A percentile compares a stretch with the other conserved stretches of the same genome.
phyloP scores from a whole-genome alignment of 2,888 invertebrate genomes.

The Phrixothrix hirtus region DNA sequence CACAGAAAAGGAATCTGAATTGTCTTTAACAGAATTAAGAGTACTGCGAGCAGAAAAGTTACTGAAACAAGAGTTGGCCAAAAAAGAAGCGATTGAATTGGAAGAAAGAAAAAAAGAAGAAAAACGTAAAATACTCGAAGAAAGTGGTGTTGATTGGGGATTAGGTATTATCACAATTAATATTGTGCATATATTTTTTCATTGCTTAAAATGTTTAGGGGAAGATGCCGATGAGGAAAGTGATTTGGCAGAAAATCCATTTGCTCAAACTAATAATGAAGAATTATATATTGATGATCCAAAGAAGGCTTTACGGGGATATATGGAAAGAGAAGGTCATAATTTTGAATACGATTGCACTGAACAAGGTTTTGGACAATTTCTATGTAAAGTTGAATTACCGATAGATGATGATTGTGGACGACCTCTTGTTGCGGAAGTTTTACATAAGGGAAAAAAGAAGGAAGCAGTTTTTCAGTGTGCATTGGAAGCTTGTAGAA shows the following conservation, averaged over 20 bases:
- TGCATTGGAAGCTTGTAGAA: constrained; percentile 91
- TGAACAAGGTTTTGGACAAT: constrained; percentile 85
- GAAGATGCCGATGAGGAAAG: constrained; percentile 89
- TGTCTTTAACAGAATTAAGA: constrained; percentile 77
- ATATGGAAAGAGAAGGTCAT: constrained; percentile 90
- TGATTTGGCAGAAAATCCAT: constrained; percentile 82
- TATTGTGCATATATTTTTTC: no score
- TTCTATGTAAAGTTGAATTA: constrained; percentile 78
- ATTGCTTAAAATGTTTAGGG: constrained; percentile 50
- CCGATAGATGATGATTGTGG: constrained; percentile 81
- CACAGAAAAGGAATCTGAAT: constrained; percentile 81
- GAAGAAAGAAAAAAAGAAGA: constrained; percentile 60
- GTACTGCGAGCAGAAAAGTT: constrained; percentile 53
- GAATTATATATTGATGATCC: constrained; percentile 92
- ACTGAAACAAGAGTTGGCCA: constrained; percentile 50
- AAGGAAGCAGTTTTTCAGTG: constrained; percentile 92
- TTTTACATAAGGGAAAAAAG: constrained; percentile 87
- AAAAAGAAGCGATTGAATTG: constrained; percentile 57
- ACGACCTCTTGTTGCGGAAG: constrained; percentile 79
- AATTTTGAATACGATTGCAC: constrained; percentile 85
- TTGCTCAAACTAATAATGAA: constrained; percentile 79
- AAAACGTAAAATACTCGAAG: constrained; percentile 60
- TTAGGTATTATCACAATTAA: constrained; percentile 75
- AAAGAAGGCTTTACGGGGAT: constrained; percentile 90
- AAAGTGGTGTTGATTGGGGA: constrained; percentile 89